Base-by-base conservation (phyloP, 2,113 vertebrate species). In the Malurus elegans region DNA sequence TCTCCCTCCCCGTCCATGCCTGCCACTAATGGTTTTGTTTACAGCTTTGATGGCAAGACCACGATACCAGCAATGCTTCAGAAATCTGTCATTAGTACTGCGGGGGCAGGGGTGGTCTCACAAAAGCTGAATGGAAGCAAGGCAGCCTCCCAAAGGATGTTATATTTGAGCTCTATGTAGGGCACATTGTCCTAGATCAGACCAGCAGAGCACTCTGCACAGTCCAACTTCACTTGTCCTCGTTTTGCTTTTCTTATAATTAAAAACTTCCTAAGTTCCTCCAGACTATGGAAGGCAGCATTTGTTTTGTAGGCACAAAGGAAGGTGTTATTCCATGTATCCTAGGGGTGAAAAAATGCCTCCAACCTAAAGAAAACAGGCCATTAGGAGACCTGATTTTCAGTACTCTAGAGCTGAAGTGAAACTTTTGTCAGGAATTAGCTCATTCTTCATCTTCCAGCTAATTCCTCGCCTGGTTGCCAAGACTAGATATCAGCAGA, bases 111-210 rank as follows among this genome's bases (percentile, higher is more conserved):
- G 47, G 91, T 95, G 93, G 94, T 86, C 92, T 86, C 81, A 36
- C 82, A 80, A 86, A 95, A 94, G 82, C 88, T 96, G 95, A 96
- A 94, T 93, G 91, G 91, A 97, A 86, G 85, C 62, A 93, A 95
- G 81, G 48, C 58, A 87, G 48, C 76, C 62, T 94, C 93, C 91
- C 90, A 94, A 69, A 86, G 93, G 92, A 91, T 95, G 95, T 97
- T 95, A 75, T 93, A 97, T 93, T 93, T 97, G 84, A 90, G 94
- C 74, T 96, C 85, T 95, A 96, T 97, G 91, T 96, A 97, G 96
- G 96, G 81, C 93, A 95, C 91, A 34, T 82, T 97, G 93, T 96
- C 96, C 96, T 97, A 97, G 94, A 95, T 97, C 95, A 96, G 91
- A 93, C 92, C 95, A 91, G 89, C 92, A 95, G 90, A 95, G 92